A percentile compares a stretch with the other conserved stretches of the same genome.
Conservation (phyloP, 2,888 invertebrate species). For the Exocentrus adspersus region DNA sequence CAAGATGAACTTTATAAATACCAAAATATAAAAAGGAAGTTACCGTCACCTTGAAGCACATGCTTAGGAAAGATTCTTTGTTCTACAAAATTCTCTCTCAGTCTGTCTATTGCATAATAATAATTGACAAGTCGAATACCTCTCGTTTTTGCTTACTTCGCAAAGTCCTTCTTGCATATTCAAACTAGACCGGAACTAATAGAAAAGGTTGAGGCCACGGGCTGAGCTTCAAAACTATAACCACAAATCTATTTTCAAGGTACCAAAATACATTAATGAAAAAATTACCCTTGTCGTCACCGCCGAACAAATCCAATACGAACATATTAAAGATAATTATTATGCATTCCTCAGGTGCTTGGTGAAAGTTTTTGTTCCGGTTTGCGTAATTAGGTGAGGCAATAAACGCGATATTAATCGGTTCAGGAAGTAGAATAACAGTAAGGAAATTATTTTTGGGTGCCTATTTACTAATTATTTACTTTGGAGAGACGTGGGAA, state of each 20-base stretch:
- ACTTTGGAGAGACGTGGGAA: too few relatives aligned
- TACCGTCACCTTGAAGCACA: too few relatives aligned
- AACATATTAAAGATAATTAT: neutral
- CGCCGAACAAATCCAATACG: neutral
- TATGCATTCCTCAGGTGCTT: neutral
- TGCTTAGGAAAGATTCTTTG: too few relatives aligned
- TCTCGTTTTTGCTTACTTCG: too few relatives aligned
- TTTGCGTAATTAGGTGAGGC: neutral
- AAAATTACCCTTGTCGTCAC: neutral
- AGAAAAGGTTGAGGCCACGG: slow-evolving; percentile 1
- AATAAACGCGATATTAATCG: neutral
- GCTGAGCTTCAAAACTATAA: neutral
- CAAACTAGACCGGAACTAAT: neutral
- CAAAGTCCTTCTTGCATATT: too few relatives aligned
- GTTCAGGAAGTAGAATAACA: neutral
- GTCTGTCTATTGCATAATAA: too few relatives aligned
- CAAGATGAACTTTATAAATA: too few relatives aligned
- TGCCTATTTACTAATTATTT: too few relatives aligned
- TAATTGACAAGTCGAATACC: too few relatives aligned
- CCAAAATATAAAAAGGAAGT: too few relatives aligned
- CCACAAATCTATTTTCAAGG: neutral
- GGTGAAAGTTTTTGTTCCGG: neutral
- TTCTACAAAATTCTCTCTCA: too few relatives aligned
- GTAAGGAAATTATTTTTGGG: neutral
- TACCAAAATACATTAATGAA: neutral